Conservation (phyloP, 2,888 invertebrate genomes). For the Carcina quercana region DNA sequence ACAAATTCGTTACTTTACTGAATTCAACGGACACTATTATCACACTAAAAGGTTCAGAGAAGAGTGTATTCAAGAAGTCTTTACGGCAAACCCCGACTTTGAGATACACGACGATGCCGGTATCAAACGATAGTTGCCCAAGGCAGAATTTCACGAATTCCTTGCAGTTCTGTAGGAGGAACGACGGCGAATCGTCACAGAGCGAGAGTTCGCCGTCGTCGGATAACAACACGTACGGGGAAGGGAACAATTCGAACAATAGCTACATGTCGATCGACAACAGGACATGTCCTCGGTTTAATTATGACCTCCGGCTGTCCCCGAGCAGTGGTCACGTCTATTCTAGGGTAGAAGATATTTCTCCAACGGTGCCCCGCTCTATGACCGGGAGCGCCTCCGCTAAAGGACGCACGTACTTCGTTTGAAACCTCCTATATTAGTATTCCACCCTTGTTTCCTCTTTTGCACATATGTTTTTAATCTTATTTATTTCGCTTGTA, state of each 20-base stretch:
- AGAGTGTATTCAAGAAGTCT: slow-evolving; percentile 68
- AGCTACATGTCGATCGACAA: slow-evolving; percentile 80
- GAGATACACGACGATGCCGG: slow-evolving; percentile 75
- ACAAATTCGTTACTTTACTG: slow-evolving; percentile 85
- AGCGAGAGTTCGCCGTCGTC: slow-evolving; percentile 75
- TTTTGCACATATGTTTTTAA: slow-evolving; percentile 15
- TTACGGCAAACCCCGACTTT: slow-evolving; percentile 61
- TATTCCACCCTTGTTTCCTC: slow-evolving; percentile 16
- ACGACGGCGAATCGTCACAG: slow-evolving; percentile 68
- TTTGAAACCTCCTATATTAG: slow-evolving; percentile 31
- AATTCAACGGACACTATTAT: slow-evolving; percentile 77
- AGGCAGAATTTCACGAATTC: slow-evolving; percentile 72
- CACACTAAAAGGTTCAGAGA: slow-evolving; percentile 58
- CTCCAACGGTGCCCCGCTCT: slow-evolving; percentile 57
- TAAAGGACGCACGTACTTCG: slow-evolving; percentile 67
- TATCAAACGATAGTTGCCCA: slow-evolving; percentile 68
- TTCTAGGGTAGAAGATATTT: slow-evolving; percentile 69
- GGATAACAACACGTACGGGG: slow-evolving; percentile 76
- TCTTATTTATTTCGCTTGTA: slow-evolving; percentile 32
- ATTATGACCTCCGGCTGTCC: slow-evolving; percentile 71
- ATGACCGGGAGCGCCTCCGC: slow-evolving; percentile 44
- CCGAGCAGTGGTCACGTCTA: slow-evolving; percentile 70
- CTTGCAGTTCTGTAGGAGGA: slow-evolving; percentile 60
- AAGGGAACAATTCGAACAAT: slow-evolving; percentile 78
- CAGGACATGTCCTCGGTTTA: slow-evolving; percentile 69